These are phyloP conservation scores for Ceratotherium simum DNA, from an alignment of 2,113 vertebrate species.

Conservation along the genomic window DNA sequence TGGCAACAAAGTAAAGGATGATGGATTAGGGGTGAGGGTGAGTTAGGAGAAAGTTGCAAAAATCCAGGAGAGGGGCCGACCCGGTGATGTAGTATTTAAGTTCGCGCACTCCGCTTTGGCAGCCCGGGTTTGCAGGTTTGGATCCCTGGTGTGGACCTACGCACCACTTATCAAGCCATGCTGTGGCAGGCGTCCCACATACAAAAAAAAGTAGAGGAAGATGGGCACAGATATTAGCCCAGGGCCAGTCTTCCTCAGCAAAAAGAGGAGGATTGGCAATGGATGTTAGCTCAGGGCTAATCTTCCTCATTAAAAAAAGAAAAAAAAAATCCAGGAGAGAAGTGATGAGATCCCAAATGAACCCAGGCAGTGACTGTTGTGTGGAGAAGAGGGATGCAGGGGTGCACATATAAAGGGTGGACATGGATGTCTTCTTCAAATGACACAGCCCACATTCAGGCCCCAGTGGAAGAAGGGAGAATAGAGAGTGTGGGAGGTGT, in stretches of 20 bases:
- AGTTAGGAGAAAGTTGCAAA: background rate
- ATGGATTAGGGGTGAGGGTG: background rate
- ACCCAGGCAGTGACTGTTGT: background rate
- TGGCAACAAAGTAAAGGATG: constrained; percentile 43
- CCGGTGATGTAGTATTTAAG: too few relatives aligned
- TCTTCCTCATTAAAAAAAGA: too few relatives aligned
- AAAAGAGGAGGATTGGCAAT: too few relatives aligned
- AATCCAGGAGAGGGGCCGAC: background rate
- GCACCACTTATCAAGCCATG: too few relatives aligned
- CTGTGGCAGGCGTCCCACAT: too few relatives aligned
- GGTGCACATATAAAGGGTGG: background rate
- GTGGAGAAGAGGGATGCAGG: background rate
- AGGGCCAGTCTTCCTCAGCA: too few relatives aligned
- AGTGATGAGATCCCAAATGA: background rate
- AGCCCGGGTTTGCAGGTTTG: too few relatives aligned
- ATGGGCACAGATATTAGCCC: too few relatives aligned
- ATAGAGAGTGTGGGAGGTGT: background rate
- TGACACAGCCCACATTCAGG: background rate
- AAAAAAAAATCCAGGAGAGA: background rate
- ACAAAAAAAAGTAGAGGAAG: too few relatives aligned
- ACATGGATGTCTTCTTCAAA: background rate
- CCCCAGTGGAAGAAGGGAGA: background rate
- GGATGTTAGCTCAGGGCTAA: too few relatives aligned
- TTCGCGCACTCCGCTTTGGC: too few relatives aligned
- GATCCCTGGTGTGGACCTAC: too few relatives aligned